Conservation (phyloP, 2,797 vertebrate genomes). For the Tinamus major region DNA sequence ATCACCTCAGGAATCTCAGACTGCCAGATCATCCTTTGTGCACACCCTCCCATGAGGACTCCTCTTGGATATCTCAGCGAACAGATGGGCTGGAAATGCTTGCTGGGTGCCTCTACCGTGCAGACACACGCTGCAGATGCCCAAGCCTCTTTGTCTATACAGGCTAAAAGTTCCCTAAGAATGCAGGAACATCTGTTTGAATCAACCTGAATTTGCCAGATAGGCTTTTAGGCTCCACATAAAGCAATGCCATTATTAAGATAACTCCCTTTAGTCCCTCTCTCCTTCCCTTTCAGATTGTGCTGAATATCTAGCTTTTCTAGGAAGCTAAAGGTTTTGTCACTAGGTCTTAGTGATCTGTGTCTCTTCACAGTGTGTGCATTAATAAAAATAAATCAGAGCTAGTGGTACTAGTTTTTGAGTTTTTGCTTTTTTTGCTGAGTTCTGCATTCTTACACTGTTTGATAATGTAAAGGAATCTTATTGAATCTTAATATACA, state of each 20-base stretch:
- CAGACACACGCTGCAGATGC: not conserved
- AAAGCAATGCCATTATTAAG: not conserved
- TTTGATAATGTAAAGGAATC: not conserved
- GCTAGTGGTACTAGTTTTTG: not conserved
- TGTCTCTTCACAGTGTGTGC: not conserved
- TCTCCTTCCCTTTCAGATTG: not conserved
- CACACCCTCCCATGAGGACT: rapidly evolving
- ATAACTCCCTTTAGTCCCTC: not conserved
- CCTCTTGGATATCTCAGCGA: not conserved
- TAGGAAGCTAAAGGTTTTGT: not conserved
- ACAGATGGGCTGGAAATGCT: not conserved
- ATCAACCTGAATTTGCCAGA: not conserved
- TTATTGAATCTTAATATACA: not conserved
- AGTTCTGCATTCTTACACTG: not conserved
- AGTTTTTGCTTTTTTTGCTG: not conserved
- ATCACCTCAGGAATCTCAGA: not conserved
- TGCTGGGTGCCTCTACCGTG: not conserved
- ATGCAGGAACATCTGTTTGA: not conserved
- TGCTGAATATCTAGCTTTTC: not conserved
- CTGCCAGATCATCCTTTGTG: not conserved
- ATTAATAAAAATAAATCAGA: not conserved
- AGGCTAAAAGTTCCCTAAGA: not conserved
- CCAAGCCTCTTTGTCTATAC: rapidly evolving
- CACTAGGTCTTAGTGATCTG: not conserved
- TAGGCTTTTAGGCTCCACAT: not conserved